Conservation (phyloP, 2,888 invertebrate genomes). For the Machimus rusticus region DNA sequence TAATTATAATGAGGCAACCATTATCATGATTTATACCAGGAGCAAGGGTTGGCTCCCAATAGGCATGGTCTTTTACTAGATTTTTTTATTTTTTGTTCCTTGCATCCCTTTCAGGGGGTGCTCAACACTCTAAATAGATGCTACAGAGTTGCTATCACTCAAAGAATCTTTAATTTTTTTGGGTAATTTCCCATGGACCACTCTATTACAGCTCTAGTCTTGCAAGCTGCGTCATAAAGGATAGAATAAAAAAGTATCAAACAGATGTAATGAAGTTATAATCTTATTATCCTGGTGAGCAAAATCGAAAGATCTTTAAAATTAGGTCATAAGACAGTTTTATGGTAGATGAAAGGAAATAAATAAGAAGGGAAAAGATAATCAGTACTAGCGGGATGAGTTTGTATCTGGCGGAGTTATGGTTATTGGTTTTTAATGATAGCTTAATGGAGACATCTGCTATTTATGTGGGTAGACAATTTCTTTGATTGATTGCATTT, state of each 20-base stretch:
- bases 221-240: neutral
- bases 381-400: conserved; percentile 20
- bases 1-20: conserved; percentile 48
- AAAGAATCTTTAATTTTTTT: conserved; percentile 17
- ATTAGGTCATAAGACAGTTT: conserved; percentile 16
- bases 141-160: neutral
- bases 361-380: conserved; percentile 7
- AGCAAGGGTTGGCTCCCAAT: conserved; percentile 30
- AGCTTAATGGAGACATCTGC: conserved; percentile 45
- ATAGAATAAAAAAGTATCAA: neutral
- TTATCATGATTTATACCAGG: conserved; percentile 47
- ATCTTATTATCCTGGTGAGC: neutral
- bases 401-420: conserved; percentile 22
- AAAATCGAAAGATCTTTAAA: conserved; percentile 20
- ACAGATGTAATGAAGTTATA: conserved; percentile 26
- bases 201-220: neutral
- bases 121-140: neutral
- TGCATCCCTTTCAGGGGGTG: neutral
- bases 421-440: conserved; percentile 46
- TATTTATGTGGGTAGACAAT: conserved; percentile 19
- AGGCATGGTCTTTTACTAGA: neutral
- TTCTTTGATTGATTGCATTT: conserved; percentile 25
- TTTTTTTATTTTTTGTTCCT: neutral
- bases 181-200: neutral
- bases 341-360: neutral